Percentiles rank a stretch among this genome's conserved stretches.
Evolutionary conservation across 2,888 invertebrate species (phyloP).

Genomic region (Nezara viridula): DNA sequence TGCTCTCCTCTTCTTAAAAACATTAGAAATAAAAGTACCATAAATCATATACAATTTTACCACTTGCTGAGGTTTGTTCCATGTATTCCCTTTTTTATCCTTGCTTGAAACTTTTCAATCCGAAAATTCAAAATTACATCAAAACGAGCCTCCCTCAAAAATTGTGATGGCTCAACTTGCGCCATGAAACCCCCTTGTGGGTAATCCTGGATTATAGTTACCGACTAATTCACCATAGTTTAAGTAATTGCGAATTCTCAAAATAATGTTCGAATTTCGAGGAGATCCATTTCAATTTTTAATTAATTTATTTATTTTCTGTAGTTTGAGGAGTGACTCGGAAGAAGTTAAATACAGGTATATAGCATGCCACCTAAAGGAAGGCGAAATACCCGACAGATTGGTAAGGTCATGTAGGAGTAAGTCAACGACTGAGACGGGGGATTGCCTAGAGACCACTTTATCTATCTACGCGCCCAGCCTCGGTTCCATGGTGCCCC

Average conservation of each 20-base stretch:
- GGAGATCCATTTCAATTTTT: background rate
- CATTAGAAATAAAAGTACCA: too few species aligned
- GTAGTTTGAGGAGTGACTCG: background rate
- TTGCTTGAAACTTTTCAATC: too few species aligned
- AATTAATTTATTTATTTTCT: background rate
- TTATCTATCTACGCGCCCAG: background rate
- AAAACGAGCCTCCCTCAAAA: too few species aligned
- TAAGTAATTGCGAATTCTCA: background rate
- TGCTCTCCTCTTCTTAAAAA: too few species aligned
- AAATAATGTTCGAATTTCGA: background rate
- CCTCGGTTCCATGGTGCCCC: background rate
- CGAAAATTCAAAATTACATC: too few species aligned
- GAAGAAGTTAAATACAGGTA: background rate
- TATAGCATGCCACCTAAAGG: background rate
- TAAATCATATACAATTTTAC: too few species aligned
- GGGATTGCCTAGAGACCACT: background rate
- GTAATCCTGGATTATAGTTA: too few species aligned
- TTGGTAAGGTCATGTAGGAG: background rate
- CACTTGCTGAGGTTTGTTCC: too few species aligned
- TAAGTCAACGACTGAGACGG: background rate
- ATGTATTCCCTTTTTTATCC: too few species aligned
- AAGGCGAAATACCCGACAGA: background rate
- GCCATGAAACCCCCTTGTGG: too few species aligned
- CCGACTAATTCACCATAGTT: background rate
- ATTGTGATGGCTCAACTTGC: too few species aligned